A percentile compares a stretch with the other conserved stretches of the same genome.
Conservation (phyloP, 2,113 vertebrate genomes). For the Solea senegalensis region DNA sequence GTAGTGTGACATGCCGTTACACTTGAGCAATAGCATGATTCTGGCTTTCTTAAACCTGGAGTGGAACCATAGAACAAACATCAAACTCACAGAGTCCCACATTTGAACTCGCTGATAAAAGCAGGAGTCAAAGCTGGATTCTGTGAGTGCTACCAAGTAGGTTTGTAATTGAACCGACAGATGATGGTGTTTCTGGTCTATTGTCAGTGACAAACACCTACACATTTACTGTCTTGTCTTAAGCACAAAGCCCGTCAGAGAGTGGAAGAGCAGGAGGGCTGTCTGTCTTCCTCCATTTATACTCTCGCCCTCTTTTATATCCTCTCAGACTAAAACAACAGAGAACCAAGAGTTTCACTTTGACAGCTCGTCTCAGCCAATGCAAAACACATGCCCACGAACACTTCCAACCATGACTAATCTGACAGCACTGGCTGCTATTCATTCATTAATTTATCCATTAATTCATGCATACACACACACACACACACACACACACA, state of each 20-base stretch:
- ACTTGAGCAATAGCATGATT: too few species aligned
- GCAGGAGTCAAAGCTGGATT: too few species aligned
- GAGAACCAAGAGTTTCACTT: conserved; percentile 31
- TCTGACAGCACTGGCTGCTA: conserved; percentile 58
- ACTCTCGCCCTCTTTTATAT: conserved; percentile 15
- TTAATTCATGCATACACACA: conserved; percentile 23
- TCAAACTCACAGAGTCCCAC: too few species aligned
- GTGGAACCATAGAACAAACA: too few species aligned
- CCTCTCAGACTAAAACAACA: conserved; percentile 20
- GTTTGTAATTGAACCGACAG: conserved; percentile 22
- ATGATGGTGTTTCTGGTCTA: conserved; percentile 37
- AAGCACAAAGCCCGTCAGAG: conserved; percentile 53
- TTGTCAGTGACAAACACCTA: conserved; percentile 68
- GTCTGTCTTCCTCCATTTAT: conserved; percentile 24
- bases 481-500: conserved; percentile 34
- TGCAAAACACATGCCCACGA: conserved; percentile 55
- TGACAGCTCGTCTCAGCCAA: conserved; percentile 43
- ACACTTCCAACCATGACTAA: conserved; percentile 60
- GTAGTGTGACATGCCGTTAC: too few species aligned
- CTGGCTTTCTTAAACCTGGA: too few species aligned
- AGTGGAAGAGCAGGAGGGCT: conserved; percentile 34
- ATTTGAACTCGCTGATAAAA: too few species aligned
- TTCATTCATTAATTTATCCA: conserved; percentile 28
- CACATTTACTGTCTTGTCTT: conserved; percentile 64
- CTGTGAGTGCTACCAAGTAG: background rate